phyloP scores from a whole-genome alignment of 2,888 invertebrate genomes.

The Thecocarcelia acutangulata region DNA sequence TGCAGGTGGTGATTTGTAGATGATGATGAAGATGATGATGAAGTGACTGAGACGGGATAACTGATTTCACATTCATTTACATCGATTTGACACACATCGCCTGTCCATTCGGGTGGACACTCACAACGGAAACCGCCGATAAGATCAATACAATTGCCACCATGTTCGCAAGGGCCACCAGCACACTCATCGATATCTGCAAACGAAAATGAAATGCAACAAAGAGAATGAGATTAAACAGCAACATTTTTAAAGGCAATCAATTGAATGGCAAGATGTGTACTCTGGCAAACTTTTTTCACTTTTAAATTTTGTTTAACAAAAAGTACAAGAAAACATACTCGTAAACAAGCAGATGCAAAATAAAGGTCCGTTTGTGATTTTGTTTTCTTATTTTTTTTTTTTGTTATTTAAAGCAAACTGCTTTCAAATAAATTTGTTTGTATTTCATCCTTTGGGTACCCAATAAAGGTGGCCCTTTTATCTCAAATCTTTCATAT shows the following conservation, averaged over 20 bases:
- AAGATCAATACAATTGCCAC: conserved; percentile 92
- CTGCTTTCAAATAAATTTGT: conserved; percentile 10
- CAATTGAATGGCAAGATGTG: conserved; percentile 20
- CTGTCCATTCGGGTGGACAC: conserved; percentile 93
- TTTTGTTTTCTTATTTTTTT: too few species aligned
- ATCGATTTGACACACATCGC: conserved; percentile 88
- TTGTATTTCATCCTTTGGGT: conserved; percentile 15
- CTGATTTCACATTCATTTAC: conserved; percentile 82
- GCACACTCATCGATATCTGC: conserved; percentile 94
- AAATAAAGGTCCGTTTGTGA: conserved; percentile 55
- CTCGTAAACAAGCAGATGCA: conserved; percentile 26
- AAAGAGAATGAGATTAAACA: conserved; percentile 70
- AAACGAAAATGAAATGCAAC: conserved; percentile 33
- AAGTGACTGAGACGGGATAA: conserved; percentile 70
- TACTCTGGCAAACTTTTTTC: background rate
- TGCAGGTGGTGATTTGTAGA: conserved; percentile 40
- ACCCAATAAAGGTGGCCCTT: too few species aligned
- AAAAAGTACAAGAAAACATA: conserved; percentile 7
- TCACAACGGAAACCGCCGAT: conserved; percentile 92
- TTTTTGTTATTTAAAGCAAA: background rate
- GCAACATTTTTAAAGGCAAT: conserved; percentile 25
- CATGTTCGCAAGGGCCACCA: conserved; percentile 93
- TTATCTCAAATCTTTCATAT: too few species aligned
- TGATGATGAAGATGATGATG: conserved; percentile 34
- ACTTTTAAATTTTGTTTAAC: background rate